Conservation (phyloP, 2,797 vertebrate species). For the Sandelia bainsii region DNA sequence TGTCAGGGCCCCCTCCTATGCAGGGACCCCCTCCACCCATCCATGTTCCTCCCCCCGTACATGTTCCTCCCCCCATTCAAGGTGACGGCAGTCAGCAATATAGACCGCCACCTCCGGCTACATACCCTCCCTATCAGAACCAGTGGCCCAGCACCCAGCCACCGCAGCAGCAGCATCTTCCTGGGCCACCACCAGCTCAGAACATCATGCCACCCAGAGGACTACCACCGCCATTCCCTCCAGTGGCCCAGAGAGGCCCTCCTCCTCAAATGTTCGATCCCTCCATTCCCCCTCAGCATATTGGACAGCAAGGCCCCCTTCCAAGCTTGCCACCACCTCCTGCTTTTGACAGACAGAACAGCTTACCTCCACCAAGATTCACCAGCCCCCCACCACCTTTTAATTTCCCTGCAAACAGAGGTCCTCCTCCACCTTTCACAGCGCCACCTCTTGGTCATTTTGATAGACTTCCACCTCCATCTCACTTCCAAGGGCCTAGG, state of each 20-base stretch:
- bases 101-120: conserved; percentile 66
- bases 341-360: conserved; percentile 86
- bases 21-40: conserved; percentile 75
- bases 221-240: conserved; percentile 75
- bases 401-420: conserved; percentile 89
- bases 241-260: conserved; percentile 83
- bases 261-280: conserved; percentile 88
- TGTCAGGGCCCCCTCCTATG: conserved; percentile 75
- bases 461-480: conserved; percentile 87
- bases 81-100: conserved; percentile 77
- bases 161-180: conserved; percentile 70
- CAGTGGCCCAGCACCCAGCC: conserved; percentile 83
- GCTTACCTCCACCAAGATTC: conserved; percentile 85
- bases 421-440: conserved; percentile 85
- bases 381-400: conserved; percentile 89
- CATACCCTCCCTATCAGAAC: conserved; percentile 83
- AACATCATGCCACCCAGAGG: conserved; percentile 82
- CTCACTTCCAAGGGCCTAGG: conserved; percentile 88
- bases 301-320: conserved; percentile 83
- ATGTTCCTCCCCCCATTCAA: conserved; percentile 74
- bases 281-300: conserved; percentile 81
- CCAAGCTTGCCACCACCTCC: conserved; percentile 78
- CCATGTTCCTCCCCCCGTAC: conserved; percentile 74
- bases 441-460: conserved; percentile 80
- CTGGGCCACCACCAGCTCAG: conserved; percentile 76